Percentiles rank a stretch among this genome's conserved stretches.
Conservation (phyloP, 2,113 vertebrate genomes). For the Aleadryas rufinucha region DNA sequence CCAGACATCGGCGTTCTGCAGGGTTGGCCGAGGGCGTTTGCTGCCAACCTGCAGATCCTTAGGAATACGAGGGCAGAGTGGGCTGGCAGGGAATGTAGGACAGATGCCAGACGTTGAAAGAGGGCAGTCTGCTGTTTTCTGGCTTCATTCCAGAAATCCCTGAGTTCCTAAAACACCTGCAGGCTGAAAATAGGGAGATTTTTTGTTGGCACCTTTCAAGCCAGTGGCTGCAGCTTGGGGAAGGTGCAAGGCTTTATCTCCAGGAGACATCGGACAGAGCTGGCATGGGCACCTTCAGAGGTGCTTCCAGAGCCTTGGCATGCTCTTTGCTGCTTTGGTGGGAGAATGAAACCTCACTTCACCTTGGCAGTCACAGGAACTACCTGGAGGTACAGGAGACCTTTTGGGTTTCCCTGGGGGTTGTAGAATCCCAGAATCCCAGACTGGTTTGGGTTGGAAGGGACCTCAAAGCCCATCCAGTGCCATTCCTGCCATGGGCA, state of each 20-base stretch:
- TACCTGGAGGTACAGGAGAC: neutral
- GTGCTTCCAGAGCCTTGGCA: neutral
- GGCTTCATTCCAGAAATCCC: neutral
- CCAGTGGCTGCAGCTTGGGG: neutral
- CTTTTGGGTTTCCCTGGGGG: neutral
- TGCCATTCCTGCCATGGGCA: neutral
- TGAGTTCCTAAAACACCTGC: neutral
- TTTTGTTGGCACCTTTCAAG: neutral
- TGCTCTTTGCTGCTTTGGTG: neutral
- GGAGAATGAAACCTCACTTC: neutral
- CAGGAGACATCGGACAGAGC: neutral
- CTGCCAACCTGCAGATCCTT: neutral
- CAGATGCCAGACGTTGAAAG: neutral
- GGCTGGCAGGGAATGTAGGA: neutral
- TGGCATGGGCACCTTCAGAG: neutral
- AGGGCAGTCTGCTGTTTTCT: neutral
- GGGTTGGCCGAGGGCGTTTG: neutral
- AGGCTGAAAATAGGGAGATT: neutral
- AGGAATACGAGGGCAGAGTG: neutral
- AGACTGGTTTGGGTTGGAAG: neutral
- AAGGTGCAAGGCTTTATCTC: neutral
- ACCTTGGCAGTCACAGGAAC: neutral
- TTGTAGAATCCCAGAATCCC: neutral
- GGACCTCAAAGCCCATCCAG: neutral
- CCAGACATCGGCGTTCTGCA: neutral